Base-by-base conservation (phyloP, 2,888 invertebrate species). In the Chloroclystis v-ata region DNA sequence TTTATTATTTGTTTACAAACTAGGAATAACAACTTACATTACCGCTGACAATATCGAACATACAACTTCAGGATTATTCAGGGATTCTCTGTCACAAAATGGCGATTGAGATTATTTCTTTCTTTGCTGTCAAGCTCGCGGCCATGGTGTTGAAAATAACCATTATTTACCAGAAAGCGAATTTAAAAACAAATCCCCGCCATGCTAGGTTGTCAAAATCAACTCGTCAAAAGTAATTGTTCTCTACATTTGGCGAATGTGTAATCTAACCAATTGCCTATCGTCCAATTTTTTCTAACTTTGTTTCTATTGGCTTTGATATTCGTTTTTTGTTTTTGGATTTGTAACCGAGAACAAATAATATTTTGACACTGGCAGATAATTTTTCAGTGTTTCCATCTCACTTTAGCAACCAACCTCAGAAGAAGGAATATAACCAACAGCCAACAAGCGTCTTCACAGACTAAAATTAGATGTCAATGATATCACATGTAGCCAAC, bases 91-190 rank as follows among this genome's bases (percentile, higher is more conserved):
- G 74, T 72, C 65, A 84, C 86, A 87, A 88, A 86, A 88, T 87
- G 86, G 87, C 87, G 86, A 13, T 16, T 72, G 75, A 77, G 69
- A 79, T 75, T 82, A 81, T 78, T 78, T 78, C 75, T 81, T 79
- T 78, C 83, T 76, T 75, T 73, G 77, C 83, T 83, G 84, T 84
- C 84, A 86, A 80, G 78, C 29, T 84, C 85, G 82, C 80, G 77
- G 79, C 78, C 74, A 10, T 16, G 69, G 75, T 80, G 76, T 80
- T 82, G 80, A 81, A 84, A 81, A 82, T 80, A 80, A 70, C 78
- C 73, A 80, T 78, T 82, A 81, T 82, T 85, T 86, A 86, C 82
- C 35, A 10, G 25, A 5, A 25, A n/a, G n/a, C 11, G 10, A 78
- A 75, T 82, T 75, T 5, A 10, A 26, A 26, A 9, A 26, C 26